These are phyloP conservation scores for Ovis aries DNA, from an alignment of 2,113 vertebrate genomes.

Conservation along the genomic window DNA sequence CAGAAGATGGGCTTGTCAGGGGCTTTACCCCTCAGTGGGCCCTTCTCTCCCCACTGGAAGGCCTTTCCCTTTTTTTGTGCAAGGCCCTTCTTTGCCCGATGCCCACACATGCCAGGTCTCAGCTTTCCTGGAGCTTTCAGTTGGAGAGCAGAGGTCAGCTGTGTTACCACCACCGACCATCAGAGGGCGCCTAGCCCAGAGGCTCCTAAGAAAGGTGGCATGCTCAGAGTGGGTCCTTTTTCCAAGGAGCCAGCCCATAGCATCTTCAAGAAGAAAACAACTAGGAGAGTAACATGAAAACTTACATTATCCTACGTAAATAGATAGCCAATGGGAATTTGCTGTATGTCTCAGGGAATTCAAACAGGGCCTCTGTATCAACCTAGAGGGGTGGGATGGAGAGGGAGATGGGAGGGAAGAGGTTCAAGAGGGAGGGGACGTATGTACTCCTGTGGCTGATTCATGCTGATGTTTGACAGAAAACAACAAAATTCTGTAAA, in stretches of 20 bases:
- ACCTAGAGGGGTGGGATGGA: not conserved
- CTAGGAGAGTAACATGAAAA: not conserved
- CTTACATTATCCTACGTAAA: not conserved
- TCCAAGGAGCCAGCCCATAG: not conserved
- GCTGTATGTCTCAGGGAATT: not conserved
- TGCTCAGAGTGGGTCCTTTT: too few species aligned
- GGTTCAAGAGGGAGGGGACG: not conserved
- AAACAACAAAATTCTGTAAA: not conserved
- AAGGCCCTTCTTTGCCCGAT: not conserved
- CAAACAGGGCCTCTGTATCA: not conserved
- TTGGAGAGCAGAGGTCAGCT: not conserved
- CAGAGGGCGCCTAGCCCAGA: not conserved
- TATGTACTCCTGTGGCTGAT: not conserved
- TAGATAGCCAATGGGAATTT: not conserved
- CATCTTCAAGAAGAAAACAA: not conserved
- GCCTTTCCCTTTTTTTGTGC: not conserved
- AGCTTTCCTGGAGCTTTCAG: not conserved
- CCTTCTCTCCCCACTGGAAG: not conserved
- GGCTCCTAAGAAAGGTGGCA: fast-evolving
- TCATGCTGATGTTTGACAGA: not conserved
- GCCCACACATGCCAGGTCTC: fast-evolving
- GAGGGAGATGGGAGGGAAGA: not conserved
- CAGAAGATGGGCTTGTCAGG: not conserved
- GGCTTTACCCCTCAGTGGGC: not conserved
- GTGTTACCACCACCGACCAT: not conserved